A percentile compares a stretch with the other conserved stretches of the same genome.
Evolutionary conservation across 2,113 vertebrate genomes (phyloP).

Genomic region (Pitta sordida): DNA sequence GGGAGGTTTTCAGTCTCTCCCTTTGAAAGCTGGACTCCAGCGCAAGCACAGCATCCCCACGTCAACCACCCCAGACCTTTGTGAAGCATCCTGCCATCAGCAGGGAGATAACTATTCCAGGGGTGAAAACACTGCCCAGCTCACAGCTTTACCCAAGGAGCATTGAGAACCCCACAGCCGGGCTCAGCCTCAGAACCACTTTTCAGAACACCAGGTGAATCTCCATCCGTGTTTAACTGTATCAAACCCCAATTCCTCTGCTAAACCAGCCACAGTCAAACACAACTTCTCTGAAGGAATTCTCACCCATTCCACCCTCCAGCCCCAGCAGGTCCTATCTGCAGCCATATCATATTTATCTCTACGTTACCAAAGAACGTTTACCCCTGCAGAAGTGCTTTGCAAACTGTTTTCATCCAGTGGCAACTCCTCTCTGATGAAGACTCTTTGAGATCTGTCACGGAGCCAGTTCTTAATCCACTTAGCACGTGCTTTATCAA

Average conservation of each 20-base stretch:
- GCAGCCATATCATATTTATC: not conserved
- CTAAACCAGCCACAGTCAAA: not conserved
- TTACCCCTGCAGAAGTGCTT: not conserved
- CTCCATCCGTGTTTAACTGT: not conserved
- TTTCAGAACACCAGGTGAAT: not conserved
- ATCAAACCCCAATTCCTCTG: not conserved
- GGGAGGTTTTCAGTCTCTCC: not conserved
- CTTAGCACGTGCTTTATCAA: slow-evolving; percentile 32
- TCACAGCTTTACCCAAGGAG: not conserved
- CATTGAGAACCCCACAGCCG: rapidly evolving
- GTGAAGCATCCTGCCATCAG: rapidly evolving
- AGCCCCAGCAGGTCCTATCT: not conserved
- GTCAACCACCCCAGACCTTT: not conserved
- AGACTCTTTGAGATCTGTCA: slow-evolving; percentile 27
- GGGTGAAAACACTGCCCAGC: not conserved
- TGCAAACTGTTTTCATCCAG: not conserved
- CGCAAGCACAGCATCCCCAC: rapidly evolving
- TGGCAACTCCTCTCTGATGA: not conserved
- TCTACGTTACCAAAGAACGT: not conserved
- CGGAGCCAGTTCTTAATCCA: slow-evolving; percentile 21
- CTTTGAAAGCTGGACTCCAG: not conserved
- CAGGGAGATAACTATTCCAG: not conserved
- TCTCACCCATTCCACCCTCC: rapidly evolving
- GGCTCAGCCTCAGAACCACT: not conserved
- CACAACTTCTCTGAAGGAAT: not conserved